Evolutionary conservation across 2,113 vertebrate genomes (phyloP).

Genomic region (Varanus komodoensis): DNA sequence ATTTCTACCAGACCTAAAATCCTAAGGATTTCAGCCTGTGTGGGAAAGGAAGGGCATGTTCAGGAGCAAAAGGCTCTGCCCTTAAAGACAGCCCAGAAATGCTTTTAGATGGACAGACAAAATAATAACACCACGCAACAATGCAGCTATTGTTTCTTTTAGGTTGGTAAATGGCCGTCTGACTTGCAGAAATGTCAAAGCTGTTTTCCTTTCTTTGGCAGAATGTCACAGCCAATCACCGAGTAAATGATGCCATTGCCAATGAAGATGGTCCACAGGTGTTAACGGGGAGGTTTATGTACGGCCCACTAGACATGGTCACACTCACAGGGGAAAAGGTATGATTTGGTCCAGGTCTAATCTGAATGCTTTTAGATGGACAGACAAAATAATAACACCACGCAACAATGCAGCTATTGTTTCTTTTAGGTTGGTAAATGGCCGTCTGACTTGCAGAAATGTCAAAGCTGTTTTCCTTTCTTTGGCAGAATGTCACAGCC

Average conservation of each 20-base stretch:
- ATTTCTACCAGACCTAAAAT: too few relatives aligned
- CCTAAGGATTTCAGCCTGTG: too few relatives aligned
- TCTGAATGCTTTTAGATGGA: too few relatives aligned
- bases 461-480: background rate
- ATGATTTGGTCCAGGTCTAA: accelerated
- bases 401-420: background rate
- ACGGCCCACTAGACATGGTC: conserved; percentile 97
- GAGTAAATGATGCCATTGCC: conserved; percentile 91
- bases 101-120: background rate
- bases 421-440: background rate
- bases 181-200: background rate
- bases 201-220: conserved; percentile 55
- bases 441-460: background rate
- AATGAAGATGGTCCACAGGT: conserved; percentile 90
- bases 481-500: conserved; percentile 91
- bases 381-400: background rate
- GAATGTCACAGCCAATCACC: conserved; percentile 97
- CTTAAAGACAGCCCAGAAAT: background rate
- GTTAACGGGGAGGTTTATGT: conserved; percentile 94
- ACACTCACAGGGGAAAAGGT: conserved; percentile 98
- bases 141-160: background rate
- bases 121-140: background rate
- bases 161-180: too few relatives aligned
- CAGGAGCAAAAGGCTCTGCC: too few relatives aligned
- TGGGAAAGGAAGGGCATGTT: too few relatives aligned